These are phyloP conservation scores for Dipus sagitta DNA, from an alignment of 2,797 vertebrate species.

Conservation along the genomic window DNA sequence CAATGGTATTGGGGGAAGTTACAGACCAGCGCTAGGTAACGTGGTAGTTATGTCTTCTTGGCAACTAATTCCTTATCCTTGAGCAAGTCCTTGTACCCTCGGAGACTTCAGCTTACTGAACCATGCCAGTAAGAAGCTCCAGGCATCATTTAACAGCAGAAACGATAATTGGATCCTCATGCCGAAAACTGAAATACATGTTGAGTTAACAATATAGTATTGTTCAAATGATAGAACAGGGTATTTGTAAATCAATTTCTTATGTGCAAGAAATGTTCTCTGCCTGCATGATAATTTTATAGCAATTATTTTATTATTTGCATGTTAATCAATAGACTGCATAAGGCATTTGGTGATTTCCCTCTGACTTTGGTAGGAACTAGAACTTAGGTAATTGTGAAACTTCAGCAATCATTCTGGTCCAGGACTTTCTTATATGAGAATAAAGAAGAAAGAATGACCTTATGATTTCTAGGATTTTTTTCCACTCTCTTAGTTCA, in stretches of 20 bases:
- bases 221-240: background rate
- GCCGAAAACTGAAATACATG: background rate
- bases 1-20: background rate
- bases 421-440: background rate
- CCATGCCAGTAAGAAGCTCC: background rate
- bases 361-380: background rate
- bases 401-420: background rate
- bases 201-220: background rate
- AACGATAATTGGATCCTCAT: conserved; percentile 10
- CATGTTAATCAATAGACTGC: background rate
- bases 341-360: background rate
- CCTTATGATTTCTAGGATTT: background rate
- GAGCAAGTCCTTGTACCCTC: background rate
- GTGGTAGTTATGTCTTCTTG: background rate
- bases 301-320: background rate
- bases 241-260: conserved; percentile 1
- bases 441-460: background rate
- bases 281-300: conserved; percentile 4
- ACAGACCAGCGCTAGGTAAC: background rate
- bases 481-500: background rate
- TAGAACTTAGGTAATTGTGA: background rate
- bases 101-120: background rate
- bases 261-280: background rate
- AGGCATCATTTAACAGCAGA: conserved; percentile 8
- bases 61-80: background rate